These are phyloP conservation scores for Drosophila borborema DNA, from an alignment of 2,888 invertebrate genomes.

Conservation along the genomic window DNA sequence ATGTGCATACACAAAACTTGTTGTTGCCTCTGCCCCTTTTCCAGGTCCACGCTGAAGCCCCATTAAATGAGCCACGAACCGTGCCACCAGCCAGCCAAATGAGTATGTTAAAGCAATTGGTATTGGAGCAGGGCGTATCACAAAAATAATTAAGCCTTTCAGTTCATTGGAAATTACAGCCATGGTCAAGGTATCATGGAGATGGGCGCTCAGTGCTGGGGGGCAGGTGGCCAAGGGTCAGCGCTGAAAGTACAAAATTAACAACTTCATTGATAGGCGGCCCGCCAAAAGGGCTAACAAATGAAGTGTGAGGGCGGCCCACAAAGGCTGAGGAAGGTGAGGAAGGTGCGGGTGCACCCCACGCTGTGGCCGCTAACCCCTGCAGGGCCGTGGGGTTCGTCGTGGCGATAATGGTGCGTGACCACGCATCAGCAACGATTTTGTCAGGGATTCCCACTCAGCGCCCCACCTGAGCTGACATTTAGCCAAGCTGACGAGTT, in stretches of 20 bases:
- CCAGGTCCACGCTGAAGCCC: not conserved
- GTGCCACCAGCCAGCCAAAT: conserved; percentile 17
- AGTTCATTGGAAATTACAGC: conserved; percentile 42
- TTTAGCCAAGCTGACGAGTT: conserved; percentile 82
- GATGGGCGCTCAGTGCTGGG: not conserved
- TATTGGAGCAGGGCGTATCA: conserved; percentile 37
- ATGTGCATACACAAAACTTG: not conserved
- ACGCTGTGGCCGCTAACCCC: not conserved
- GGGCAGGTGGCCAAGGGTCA: conserved; percentile 6
- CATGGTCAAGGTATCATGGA: conserved; percentile 23
- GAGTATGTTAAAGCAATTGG: conserved; percentile 27
- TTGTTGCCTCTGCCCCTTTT: not conserved
- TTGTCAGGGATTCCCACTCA: conserved; percentile 67
- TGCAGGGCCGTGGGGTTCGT: conserved; percentile 30
- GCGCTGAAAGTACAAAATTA: conserved; percentile 75
- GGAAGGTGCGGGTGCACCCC: not conserved
- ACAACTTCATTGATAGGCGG: conserved; percentile 79
- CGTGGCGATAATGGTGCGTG: conserved; percentile 82
- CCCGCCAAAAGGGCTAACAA: conserved; percentile 61
- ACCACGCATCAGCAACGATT: conserved; percentile 82
- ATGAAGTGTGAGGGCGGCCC: conserved; percentile 45
- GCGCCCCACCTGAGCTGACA: conserved; percentile 72
- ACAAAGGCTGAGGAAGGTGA: not conserved
- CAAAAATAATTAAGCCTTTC: conserved; percentile 57
- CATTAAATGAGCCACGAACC: conserved; percentile 8